These are phyloP conservation scores for Nasonia giraulti DNA, from an alignment of 1,140 invertebrate genomes.

Conservation along the genomic window DNA sequence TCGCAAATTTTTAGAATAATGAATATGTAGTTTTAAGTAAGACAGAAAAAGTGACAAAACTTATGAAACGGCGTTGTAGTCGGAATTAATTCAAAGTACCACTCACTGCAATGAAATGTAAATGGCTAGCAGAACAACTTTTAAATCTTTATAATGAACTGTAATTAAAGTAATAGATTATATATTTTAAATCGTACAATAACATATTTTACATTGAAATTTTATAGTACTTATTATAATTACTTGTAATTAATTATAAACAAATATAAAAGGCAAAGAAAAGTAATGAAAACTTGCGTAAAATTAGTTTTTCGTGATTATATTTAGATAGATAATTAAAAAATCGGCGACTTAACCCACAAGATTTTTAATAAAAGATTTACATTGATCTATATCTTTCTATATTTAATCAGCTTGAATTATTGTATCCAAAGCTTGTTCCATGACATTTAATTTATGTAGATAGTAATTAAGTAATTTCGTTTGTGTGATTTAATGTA, in stretches of 20 bases:
- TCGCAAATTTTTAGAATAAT: conserved; percentile 19
- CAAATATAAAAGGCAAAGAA: background rate
- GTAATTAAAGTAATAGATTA: conserved; percentile 39
- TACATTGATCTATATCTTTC: background rate
- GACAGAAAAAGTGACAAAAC: conserved; percentile 39
- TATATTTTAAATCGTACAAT: conserved; percentile 49
- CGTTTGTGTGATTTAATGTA: conserved; percentile 37
- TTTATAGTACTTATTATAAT: conserved; percentile 38
- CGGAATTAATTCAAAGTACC: conserved; percentile 9
- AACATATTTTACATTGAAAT: conserved; percentile 16
- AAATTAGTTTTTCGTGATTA: conserved; percentile 13
- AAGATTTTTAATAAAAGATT: background rate
- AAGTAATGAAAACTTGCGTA: background rate
- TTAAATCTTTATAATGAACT: conserved; percentile 37
- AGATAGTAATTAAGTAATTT: conserved; percentile 46
- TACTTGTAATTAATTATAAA: conserved; percentile 21
- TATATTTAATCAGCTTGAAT: conserved; percentile 7
- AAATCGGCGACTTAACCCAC: conserved; percentile 20
- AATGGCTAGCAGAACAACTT: conserved; percentile 25
- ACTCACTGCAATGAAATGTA: conserved; percentile 20
- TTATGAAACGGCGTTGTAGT: conserved; percentile 45
- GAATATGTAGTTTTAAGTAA: conserved; percentile 39
- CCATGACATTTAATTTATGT: conserved; percentile 43
- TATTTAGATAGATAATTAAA: conserved; percentile 24
- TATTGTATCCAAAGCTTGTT: conserved; percentile 21